These are phyloP conservation scores for Scomber scombrus DNA, from an alignment of 2,113 vertebrate genomes.

Conservation along the genomic window DNA sequence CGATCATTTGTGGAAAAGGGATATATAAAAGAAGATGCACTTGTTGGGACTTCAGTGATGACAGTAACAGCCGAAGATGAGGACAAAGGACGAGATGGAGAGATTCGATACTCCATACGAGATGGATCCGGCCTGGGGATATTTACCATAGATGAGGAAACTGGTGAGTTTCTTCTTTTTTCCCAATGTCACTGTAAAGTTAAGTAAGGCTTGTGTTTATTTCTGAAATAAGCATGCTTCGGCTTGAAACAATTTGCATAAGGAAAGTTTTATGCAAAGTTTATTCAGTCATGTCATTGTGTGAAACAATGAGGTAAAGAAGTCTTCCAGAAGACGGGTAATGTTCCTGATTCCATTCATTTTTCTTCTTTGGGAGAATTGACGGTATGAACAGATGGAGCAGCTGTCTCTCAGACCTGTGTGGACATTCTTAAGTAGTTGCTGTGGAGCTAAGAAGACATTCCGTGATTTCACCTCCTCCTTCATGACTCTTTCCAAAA, in stretches of 20 bases:
- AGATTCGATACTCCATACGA: slow-evolving; percentile 94
- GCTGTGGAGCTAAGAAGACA: slow-evolving; percentile 59
- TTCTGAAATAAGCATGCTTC: slow-evolving; percentile 19
- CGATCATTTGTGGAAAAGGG: slow-evolving; percentile 92
- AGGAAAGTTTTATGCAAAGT: slow-evolving; percentile 28
- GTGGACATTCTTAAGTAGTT: slow-evolving; percentile 78
- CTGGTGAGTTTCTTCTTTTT: slow-evolving; percentile 86
- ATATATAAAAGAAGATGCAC: slow-evolving; percentile 92
- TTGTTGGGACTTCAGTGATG: slow-evolving; percentile 91
- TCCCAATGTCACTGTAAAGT: slow-evolving; percentile 12
- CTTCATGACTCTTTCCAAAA: not conserved
- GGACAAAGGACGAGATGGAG: slow-evolving; percentile 91
- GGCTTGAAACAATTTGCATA: slow-evolving; percentile 43
- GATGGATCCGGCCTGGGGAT: slow-evolving; percentile 96
- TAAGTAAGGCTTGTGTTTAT: slow-evolving; percentile 37
- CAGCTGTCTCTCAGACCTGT: slow-evolving; percentile 79
- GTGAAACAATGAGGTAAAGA: slow-evolving; percentile 50
- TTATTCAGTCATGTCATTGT: slow-evolving; percentile 29
- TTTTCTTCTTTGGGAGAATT: slow-evolving; percentile 64
- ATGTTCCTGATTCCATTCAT: slow-evolving; percentile 69
- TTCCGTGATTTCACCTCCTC: slow-evolving; percentile 42
- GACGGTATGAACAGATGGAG: slow-evolving; percentile 78
- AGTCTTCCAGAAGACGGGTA: slow-evolving; percentile 41
- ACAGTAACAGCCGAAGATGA: slow-evolving; percentile 93
- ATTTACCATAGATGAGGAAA: slow-evolving; percentile 95